phyloP scores from a whole-genome alignment of 2,888 invertebrate genomes.

The Poecilobothrus nobilitatus region DNA sequence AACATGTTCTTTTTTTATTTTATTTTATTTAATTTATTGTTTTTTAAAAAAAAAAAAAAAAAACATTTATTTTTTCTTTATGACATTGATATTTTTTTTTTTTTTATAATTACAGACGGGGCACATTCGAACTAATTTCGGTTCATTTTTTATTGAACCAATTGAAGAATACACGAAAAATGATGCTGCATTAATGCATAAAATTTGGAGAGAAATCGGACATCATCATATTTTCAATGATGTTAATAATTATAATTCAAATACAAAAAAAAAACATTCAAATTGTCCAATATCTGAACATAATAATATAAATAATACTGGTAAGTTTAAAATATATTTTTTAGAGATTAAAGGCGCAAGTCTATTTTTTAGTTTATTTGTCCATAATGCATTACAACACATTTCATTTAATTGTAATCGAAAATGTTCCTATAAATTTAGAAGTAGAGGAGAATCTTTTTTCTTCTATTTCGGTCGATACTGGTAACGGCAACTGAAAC shows the following conservation, averaged over 20 bases:
- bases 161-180: constrained; percentile 46
- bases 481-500: too few species aligned
- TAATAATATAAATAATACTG: constrained; percentile 13
- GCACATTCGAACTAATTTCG: constrained; percentile 57
- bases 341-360: too few species aligned
- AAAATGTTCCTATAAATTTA: too few species aligned
- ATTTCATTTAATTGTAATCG: too few species aligned
- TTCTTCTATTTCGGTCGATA: too few species aligned
- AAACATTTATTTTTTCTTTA: background rate
- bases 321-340: background rate
- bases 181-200: constrained; percentile 45
- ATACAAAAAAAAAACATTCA: constrained; percentile 4
- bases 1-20: too few species aligned
- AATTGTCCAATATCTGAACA: constrained; percentile 18
- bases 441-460: too few species aligned
- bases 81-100: background rate
- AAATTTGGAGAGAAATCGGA: constrained; percentile 41
- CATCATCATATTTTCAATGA: constrained; percentile 12
- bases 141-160: constrained; percentile 60
- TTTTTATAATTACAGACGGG: constrained; percentile 48
- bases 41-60: too few species aligned
- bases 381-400: too few species aligned
- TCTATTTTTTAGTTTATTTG: too few species aligned
- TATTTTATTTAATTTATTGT: background rate
- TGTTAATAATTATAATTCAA: background rate